Evolutionary conservation across 2,888 invertebrate species (phyloP).

Genomic region (Lycophotia porphyrea): DNA sequence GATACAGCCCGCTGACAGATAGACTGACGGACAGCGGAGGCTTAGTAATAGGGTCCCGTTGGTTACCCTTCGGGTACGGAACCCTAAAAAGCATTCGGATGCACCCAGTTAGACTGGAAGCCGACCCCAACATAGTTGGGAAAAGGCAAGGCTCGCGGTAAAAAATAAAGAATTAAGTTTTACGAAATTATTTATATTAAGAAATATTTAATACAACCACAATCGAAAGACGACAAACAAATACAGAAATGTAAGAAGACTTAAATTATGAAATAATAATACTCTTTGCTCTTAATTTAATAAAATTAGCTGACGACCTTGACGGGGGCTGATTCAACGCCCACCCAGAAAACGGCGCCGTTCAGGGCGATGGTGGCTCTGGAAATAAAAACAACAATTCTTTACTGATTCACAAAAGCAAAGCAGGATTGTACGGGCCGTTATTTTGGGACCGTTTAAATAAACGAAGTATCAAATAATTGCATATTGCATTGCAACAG

Average conservation of each 20-base stretch:
- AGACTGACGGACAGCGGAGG: too few species aligned
- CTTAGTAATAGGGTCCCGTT: too few species aligned
- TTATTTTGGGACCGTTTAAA: background rate
- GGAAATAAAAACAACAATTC: slow-evolving; percentile 73
- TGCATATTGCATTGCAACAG: too few species aligned
- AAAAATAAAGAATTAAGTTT: background rate
- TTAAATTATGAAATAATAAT: slow-evolving; percentile 60
- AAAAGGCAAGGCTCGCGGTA: background rate
- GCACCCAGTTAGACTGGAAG: background rate
- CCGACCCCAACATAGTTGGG: background rate
- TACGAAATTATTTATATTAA: slow-evolving; percentile 37
- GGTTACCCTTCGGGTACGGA: too few species aligned
- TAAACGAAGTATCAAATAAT: background rate
- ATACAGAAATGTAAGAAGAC: slow-evolving; percentile 43
- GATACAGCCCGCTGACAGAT: too few species aligned
- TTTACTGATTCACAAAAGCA: background rate
- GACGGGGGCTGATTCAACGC: slow-evolving; percentile 91
- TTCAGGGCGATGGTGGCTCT: slow-evolving; percentile 93
- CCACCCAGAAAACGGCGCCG: slow-evolving; percentile 93
- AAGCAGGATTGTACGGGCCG: background rate
- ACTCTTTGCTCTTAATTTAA: slow-evolving; percentile 44
- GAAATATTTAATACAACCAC: slow-evolving; percentile 54
- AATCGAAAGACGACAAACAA: slow-evolving; percentile 41
- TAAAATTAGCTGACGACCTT: slow-evolving; percentile 83
- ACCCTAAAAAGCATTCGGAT: too few species aligned